Evolutionary conservation across 2,888 invertebrate genomes (phyloP).

Genomic region (Cheilosia vernalis): DNA sequence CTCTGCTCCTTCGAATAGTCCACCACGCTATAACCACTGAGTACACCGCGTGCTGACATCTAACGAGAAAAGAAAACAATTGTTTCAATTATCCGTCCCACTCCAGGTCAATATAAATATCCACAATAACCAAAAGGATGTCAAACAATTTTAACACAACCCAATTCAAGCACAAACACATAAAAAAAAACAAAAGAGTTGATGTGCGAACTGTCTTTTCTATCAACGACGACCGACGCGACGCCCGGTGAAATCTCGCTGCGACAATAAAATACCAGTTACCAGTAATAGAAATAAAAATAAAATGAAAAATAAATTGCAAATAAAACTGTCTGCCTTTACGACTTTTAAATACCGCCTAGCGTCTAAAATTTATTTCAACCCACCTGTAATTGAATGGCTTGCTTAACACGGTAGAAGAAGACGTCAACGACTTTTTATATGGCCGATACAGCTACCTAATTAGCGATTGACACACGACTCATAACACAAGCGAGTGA

Average conservation of each 20-base stretch:
- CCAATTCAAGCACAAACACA: too few relatives aligned
- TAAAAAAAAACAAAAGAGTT: slow-evolving; percentile 26
- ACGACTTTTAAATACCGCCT: background rate
- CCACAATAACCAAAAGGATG: too few relatives aligned
- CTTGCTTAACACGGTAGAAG: background rate
- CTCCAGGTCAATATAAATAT: too few relatives aligned
- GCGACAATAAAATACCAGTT: too few relatives aligned
- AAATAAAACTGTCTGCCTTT: too few relatives aligned
- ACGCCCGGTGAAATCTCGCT: background rate
- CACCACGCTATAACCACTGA: too few relatives aligned
- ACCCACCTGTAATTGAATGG: background rate
- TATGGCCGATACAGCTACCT: background rate
- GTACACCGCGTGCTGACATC: too few relatives aligned
- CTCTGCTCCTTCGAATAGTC: too few relatives aligned
- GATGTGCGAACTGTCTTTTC: slow-evolving; percentile 8
- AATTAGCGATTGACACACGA: background rate
- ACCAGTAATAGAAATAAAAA: background rate
- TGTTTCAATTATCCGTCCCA: too few relatives aligned
- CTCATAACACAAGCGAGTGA: background rate
- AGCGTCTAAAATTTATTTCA: background rate
- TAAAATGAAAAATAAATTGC: background rate
- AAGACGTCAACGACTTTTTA: background rate
- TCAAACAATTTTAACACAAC: too few relatives aligned
- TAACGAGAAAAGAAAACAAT: too few relatives aligned
- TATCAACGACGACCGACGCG: background rate